Base-by-base conservation (phyloP, 2,113 vertebrate species). In the Cardinalis cardinalis region DNA sequence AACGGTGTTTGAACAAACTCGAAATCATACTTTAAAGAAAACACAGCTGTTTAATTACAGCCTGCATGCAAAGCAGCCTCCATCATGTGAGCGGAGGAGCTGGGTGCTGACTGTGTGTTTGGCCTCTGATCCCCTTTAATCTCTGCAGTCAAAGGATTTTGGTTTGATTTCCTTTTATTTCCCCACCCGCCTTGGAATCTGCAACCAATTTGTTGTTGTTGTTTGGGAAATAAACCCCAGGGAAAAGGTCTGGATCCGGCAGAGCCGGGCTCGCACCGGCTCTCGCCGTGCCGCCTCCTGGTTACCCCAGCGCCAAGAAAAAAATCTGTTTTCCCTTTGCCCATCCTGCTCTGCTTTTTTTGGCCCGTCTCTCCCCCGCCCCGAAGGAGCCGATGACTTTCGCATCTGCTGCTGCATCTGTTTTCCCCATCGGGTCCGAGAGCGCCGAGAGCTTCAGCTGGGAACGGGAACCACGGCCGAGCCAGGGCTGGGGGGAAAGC, bases 361-460 rank as follows among this genome's bases (percentile, higher is more conserved):
- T 84, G 84, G 87, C 90, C 89, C 2, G 38, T 55, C 66, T 96
- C 82, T 85, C 80, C 84, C 87, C 88, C 75, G 15, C 94, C 94
- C 94, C 8, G 64, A 53, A 94, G 88, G 95, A 96, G 93, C 90
- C 87, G 32, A 95, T 90, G 94, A 83, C 81, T 97, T 95, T 95
- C 2, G 74, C 95, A 97, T 96, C 94, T 97, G 94, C 93, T 92
- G 80, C 65, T 4, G 52, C 97, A 97, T 97, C 97, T 97, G 97
- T 95, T 97, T 96, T 96, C 92, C 87, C 94, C 91, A 96, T 96
- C 48, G 58, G 84, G 85, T 73, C 93, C 7, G 20, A 76, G 74
- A 12, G 20, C 3, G 60, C 94, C 2, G 71, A 91, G 84, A 89
- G 66, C 93, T 96, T 92, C 91, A 82, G 89, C 91, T 95, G 96